Evolutionary conservation across 2,797 vertebrate species (phyloP), one percentile per base, ranked within the genome.

Genomic region (Ceyx erithaca): DNA sequence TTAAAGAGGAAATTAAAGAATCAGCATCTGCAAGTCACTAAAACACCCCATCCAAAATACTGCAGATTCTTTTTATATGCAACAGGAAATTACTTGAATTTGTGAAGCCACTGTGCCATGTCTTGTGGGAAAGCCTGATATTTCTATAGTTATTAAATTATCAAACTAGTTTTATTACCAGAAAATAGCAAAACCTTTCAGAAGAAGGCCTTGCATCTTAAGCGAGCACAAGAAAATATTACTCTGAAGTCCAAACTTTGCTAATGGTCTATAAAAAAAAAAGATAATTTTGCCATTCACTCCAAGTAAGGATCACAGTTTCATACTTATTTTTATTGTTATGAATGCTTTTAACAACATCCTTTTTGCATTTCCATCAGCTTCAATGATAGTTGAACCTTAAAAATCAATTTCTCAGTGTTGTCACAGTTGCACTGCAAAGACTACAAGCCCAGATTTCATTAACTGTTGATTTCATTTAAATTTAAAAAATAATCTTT

Each of bases 401-500:
- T 54, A 80, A 89, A 86, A 30, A 81, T 70, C 37, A n/a, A 10
- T 77, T 84, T 81, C 35, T 76, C 33, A 64, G 10, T 35, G 52
- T 63, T 77, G 59, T 28, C 85, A 86, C 30, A 64, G 49, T 73
- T 82, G 19, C 31, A n/a, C 15, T 87, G 84, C 45, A 85, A 90
- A 85, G 79, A 87, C 37, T 51, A 19, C 26, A 91, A 89, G 80
- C 21, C 37, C 22, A 59, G 41, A 81, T 91, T 92, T 95, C 61
- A 67, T 63, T 22, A 93, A 75, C 37, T 70, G 51, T 80, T 52
- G n/a, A 91, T 88, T 87, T 71, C 0, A 40, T 25, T 79, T 72
- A 25, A 70, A 76, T 84, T 89, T 64, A 37, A 83, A 83, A 92
- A 92, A 83, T 78, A 84, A 91, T 67, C 21, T 84, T 79, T 77